A percentile compares a stretch with the other conserved stretches of the same genome.
phyloP scores from a whole-genome alignment of 64 coral and sea anemone genomes.

The Montipora efflorescens region DNA sequence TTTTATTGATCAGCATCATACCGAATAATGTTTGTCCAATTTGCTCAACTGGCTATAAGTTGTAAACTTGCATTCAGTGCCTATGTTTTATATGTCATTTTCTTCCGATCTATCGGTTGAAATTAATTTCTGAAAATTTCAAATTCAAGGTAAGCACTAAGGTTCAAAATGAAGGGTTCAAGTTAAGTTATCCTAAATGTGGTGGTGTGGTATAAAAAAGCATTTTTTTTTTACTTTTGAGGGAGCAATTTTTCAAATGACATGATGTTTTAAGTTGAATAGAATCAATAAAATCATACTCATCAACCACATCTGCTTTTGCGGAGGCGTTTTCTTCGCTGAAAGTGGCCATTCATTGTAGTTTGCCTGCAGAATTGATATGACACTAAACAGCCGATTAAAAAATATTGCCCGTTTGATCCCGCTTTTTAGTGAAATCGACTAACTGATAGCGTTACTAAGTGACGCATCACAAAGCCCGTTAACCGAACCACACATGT shows the following conservation, averaged over 20 bases:
- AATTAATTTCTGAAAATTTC: neutral
- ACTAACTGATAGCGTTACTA: neutral
- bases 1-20: no score
- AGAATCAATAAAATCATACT: no score
- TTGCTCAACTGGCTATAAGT: no score
- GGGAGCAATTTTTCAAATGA: no score
- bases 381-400: neutral
- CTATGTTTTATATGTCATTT: neutral
- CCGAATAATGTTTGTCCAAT: no score
- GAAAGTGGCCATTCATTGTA: no score
- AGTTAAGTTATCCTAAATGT: neutral
- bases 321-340: no score
- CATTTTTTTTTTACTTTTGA: neutral
- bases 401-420: neutral
- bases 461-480: neutral
- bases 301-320: no score
- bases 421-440: neutral
- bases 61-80: neutral
- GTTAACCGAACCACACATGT: slow-evolving; percentile 13
- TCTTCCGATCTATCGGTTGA: neutral
- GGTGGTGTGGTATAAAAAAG: neutral
- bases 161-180: neutral
- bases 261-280: no score
- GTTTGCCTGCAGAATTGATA: no score
- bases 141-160: neutral